Evolutionary conservation across 2,888 invertebrate genomes (phyloP).

Genomic region (Tiliacea aurago): DNA sequence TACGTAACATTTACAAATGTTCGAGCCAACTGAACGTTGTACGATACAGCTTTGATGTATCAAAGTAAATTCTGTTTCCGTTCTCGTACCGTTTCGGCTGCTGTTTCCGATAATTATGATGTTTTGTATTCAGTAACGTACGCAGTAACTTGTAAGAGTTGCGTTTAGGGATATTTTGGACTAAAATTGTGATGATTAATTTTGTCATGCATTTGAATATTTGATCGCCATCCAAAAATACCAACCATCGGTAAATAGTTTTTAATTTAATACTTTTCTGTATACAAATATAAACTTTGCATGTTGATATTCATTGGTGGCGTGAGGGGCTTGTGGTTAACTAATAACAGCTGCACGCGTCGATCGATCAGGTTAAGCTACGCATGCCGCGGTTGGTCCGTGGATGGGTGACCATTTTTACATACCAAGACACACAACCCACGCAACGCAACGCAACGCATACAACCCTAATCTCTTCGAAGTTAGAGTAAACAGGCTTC

Average conservation of each 20-base stretch:
- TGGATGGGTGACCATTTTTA: too few species aligned
- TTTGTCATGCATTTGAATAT: background rate
- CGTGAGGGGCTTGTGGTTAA: too few species aligned
- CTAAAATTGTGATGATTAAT: background rate
- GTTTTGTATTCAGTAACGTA: conserved; percentile 31
- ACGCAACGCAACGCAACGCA: too few species aligned
- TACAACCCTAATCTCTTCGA: too few species aligned
- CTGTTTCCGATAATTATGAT: conserved; percentile 68
- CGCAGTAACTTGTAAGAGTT: background rate
- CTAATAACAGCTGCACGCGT: too few species aligned
- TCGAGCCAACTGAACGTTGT: conserved; percentile 67
- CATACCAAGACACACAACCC: too few species aligned
- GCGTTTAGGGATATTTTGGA: background rate
- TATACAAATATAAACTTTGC: background rate
- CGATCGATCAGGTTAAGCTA: too few species aligned
- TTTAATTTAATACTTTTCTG: background rate
- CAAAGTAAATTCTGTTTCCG: conserved; percentile 76
- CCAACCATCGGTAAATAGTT: background rate
- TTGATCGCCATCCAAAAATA: too few species aligned
- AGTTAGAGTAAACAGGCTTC: too few species aligned
- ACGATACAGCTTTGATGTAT: conserved; percentile 73
- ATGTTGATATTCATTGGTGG: background rate
- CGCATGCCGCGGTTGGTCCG: too few species aligned
- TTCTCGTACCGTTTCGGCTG: conserved; percentile 46
- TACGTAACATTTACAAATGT: conserved; percentile 60